Conservation (phyloP, 2,797 vertebrate genomes). For the Myiotriccus ornatus region DNA sequence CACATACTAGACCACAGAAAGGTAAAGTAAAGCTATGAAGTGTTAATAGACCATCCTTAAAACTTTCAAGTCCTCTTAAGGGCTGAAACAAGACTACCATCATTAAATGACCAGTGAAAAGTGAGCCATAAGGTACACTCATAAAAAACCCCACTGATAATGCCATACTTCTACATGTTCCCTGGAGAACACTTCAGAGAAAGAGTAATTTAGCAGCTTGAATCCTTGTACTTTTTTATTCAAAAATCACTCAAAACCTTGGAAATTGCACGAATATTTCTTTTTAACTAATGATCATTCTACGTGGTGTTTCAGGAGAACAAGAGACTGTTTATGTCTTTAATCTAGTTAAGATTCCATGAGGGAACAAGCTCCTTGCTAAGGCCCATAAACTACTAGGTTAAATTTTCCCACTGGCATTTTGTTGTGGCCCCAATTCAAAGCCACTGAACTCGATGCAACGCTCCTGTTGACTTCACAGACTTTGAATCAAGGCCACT, state of each 20-base stretch:
- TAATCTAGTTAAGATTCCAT: background rate
- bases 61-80: background rate
- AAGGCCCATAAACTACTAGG: background rate
- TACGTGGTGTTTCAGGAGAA: background rate
- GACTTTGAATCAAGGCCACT: background rate
- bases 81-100: background rate
- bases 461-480: background rate
- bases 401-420: background rate
- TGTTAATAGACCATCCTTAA: slow-evolving; percentile 11
- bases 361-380: background rate
- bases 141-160: background rate
- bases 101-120: slow-evolving; percentile 12
- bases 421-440: background rate
- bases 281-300: background rate
- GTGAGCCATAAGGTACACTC: background rate
- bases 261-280: background rate
- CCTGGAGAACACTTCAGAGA: background rate
- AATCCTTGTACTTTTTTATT: background rate
- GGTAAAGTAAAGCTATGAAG: background rate
- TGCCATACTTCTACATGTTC: background rate
- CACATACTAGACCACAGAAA: slow-evolving; percentile 12
- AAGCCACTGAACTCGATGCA: background rate
- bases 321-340: background rate
- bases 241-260: background rate
- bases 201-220: background rate